Base-by-base conservation (phyloP, 64 coral and sea anemone genomes). In the Catalaphyllia jardinei region DNA sequence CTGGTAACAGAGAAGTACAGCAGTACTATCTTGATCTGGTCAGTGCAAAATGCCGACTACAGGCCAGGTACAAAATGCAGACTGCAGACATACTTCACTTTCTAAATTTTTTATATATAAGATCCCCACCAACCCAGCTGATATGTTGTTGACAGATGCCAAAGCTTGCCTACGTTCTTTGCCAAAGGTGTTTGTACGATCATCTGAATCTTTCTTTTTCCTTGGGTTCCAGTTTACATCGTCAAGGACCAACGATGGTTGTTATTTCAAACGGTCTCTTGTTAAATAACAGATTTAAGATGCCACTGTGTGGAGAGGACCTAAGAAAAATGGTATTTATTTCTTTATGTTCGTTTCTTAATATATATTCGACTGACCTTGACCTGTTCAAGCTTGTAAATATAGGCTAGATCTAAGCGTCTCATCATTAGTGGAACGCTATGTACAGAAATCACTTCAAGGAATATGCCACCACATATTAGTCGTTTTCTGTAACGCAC, bases 211-310 rank as follows among this genome's bases (percentile, higher is more conserved):
- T 39, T 94, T 4, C 10, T 29, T 39, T 91, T n/a, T 55, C 95
- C 93, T 33, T 99, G 96, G 96, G 96, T 99, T 15, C 96, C 96
- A 79, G 96, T 99, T 19, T 99, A 99, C 69, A 99, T 91, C 42
- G 87, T 87, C 85, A 89, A 88, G 67, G 96, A 99, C 30, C 96
- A 99, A 67, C 73, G 88, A 33, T 99, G 20, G 96, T 88, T 13
- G 88, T 99, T 25, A 99, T 99, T 93, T 99, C 96, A n/a, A 99
- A 95, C 78, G 96, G 96, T 59, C 95, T 99, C 55, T 81, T 99
- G 31, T 79, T 99, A 18, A 82, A 90, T 62, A 95, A 51, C 87
- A 82, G 85, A 82, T 79, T 91, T 76, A n/a, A n/a, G 96, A 99
- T 89, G 91, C 93, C 24, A 88, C 95, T 14, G 93, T 99, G 0